Evolutionary conservation across 2,113 vertebrate species (phyloP).

Genomic region (Ibidorhyncha struthersii): DNA sequence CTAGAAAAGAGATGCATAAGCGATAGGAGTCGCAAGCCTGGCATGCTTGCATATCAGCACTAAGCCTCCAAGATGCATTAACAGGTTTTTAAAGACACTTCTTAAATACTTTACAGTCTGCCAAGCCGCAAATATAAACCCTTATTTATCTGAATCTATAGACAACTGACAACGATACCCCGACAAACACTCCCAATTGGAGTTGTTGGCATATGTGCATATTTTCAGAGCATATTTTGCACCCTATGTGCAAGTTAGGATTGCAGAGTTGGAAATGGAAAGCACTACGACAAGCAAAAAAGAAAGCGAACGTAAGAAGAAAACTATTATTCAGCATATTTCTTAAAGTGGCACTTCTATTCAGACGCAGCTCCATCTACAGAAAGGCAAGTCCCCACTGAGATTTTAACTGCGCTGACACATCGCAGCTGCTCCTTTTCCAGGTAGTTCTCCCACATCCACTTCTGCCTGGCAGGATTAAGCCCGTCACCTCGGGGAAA

Average conservation of each 20-base stretch:
- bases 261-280: background rate
- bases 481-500: background rate
- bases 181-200: background rate
- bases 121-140: background rate
- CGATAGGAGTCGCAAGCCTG: background rate
- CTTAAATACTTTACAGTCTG: background rate
- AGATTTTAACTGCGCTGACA: background rate
- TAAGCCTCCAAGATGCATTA: background rate
- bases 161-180: background rate
- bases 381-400: background rate
- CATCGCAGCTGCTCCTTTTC: background rate
- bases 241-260: too few relatives aligned
- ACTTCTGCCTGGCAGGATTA: background rate
- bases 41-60: background rate
- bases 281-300: background rate
- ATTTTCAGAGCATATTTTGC: too few relatives aligned
- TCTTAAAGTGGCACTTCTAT: background rate
- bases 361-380: background rate
- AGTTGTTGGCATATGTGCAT: background rate
- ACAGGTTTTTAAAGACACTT: background rate
- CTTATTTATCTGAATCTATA: background rate
- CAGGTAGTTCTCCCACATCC: background rate
- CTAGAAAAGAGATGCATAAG: background rate
- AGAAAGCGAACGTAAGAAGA: background rate
- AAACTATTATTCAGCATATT: slow-evolving; percentile 16